phyloP scores from a whole-genome alignment of 2,888 invertebrate species.

The Helleia helle region DNA sequence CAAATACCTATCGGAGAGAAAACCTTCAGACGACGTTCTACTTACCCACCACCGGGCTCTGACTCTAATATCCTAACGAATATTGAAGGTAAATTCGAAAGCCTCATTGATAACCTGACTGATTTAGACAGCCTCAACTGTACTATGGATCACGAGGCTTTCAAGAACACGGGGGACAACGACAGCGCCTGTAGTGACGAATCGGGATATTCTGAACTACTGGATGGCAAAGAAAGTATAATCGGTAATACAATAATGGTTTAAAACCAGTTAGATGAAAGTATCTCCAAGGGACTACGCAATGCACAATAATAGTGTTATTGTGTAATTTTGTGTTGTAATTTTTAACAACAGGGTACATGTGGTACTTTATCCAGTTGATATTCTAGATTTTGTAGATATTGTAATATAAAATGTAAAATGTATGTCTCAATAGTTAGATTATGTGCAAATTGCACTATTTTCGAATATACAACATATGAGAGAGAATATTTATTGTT shows the following conservation, averaged over 20 bases:
- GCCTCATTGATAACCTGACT: constrained; percentile 54
- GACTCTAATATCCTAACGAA: constrained; percentile 37
- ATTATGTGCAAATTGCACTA: constrained; percentile 24
- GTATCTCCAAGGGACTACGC: constrained; percentile 8
- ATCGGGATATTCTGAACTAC: constrained; percentile 89
- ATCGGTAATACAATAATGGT: constrained; percentile 69
- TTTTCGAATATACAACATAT: constrained; percentile 16
- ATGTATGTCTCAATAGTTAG: constrained; percentile 20
- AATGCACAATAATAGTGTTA: constrained; percentile 20
- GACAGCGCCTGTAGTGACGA: constrained; percentile 92
- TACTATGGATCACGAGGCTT: constrained; percentile 62
- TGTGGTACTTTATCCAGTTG: constrained; percentile 39
- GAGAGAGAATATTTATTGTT: constrained; percentile 21
- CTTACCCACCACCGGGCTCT: constrained; percentile 55
- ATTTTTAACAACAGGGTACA: constrained; percentile 45
- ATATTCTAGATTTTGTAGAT: constrained; percentile 54
- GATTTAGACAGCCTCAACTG: constrained; percentile 54
- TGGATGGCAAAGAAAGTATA: constrained; percentile 70
- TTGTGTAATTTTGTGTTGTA: too few species aligned
- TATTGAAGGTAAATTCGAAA: constrained; percentile 55
- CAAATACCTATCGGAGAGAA: constrained; percentile 66
- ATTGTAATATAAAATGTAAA: constrained; percentile 33
- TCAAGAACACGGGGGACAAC: constrained; percentile 73
- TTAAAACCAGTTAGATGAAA: constrained; percentile 22
- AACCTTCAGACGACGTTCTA: constrained; percentile 52